Base-by-base conservation (phyloP, 2,113 vertebrate species). In the Poeciliopsis occidentalis region DNA sequence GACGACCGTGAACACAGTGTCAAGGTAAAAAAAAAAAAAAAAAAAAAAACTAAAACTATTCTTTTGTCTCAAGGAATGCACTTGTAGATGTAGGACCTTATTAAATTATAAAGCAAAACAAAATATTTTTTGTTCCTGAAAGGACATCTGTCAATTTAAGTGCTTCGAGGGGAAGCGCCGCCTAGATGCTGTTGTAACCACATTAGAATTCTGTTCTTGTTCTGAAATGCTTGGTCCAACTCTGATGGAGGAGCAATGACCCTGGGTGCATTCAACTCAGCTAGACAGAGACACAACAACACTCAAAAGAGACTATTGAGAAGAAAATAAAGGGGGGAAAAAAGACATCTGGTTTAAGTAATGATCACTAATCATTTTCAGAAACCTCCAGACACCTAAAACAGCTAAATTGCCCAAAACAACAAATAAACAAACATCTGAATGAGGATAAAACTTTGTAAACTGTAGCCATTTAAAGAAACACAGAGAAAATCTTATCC, bases 161-260 rank as follows among this genome's bases (percentile, higher is more conserved):
- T 62, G 62, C 69, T 65, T 70, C 2, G 4, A 63, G 54, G 39
- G 0, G 4, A 76, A 32, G 30, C 12, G 64, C 71, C 26, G 1
- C 71, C 51, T 34, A 4, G 39, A 10, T 60, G 57, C 69, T 80
- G 70, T 87, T 86, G 83, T 66, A 80, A 78, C 67, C 39, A 47
- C 79, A 76, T 83, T 78, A 85, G 30, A 61, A 85, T 89, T 89
- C 78, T 65, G 67, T 69, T 19, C 60, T 61, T 67, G 62, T 66
- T 88, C 78, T 66, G 30, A 78, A 79, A 76, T 62, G 64, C 67
- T 85, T 78, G 84, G 81, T 73, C 44, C 37, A 69, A 83, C 60
- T 75, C 71, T 70, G 67, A 77, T 68, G 75, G 54, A 75, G 69
- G 82, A 87, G 75, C 87, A 81, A 65, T 27, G 32, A 79, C 62